Evolutionary conservation across 2,797 vertebrate species (phyloP).

Genomic region (Ambastaia sidthimunki): DNA sequence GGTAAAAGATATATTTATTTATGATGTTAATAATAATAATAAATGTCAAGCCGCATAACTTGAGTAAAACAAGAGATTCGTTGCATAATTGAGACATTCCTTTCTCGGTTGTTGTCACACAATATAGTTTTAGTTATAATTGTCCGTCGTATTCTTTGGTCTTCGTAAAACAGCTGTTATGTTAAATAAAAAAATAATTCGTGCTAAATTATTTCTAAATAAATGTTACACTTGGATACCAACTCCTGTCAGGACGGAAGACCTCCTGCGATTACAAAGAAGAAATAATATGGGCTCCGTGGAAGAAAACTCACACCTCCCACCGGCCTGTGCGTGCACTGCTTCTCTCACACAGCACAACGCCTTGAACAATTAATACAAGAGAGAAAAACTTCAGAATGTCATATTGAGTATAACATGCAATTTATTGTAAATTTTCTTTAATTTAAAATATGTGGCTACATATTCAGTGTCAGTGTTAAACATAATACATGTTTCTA

Average conservation of each 20-base stretch:
- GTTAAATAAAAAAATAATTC: not conserved
- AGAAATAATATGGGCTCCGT: conserved; percentile 19
- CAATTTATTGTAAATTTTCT: not conserved
- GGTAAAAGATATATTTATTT: not conserved
- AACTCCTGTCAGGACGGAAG: conserved; percentile 36
- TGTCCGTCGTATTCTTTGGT: not conserved
- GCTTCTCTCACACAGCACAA: conserved; percentile 26
- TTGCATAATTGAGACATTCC: not conserved
- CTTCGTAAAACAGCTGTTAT: not conserved
- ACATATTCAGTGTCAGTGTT: not conserved
- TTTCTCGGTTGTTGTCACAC: not conserved
- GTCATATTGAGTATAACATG: not conserved
- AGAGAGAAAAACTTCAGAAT: not conserved
- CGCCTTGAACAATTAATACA: conserved; percentile 9
- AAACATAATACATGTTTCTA: not conserved
- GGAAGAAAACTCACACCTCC: conserved; percentile 69
- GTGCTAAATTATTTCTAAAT: conserved; percentile 21
- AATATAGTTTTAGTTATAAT: not conserved
- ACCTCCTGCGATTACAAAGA: conserved; percentile 41
- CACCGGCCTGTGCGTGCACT: conserved; percentile 69
- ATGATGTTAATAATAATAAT: not conserved
- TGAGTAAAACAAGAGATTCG: not conserved
- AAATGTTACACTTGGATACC: not conserved
- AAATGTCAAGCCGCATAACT: not conserved
- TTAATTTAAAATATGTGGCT: not conserved